Evolutionary conservation across 2,888 invertebrate genomes (phyloP).

Genomic region (Hipparchia semele): DNA sequence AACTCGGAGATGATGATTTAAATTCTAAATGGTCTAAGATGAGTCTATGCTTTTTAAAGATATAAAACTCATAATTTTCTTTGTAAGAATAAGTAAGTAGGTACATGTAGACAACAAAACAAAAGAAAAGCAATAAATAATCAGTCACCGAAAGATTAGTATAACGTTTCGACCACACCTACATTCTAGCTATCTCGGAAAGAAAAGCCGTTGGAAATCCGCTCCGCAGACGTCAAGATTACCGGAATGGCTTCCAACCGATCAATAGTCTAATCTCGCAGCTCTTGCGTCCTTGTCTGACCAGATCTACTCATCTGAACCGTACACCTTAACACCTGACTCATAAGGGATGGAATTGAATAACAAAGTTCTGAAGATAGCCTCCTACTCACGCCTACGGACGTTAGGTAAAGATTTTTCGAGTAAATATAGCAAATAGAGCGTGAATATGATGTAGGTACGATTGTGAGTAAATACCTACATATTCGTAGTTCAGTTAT

Average conservation of each 20-base stretch:
- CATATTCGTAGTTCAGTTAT: neutral
- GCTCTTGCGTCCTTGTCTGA: slow-evolving; percentile 73
- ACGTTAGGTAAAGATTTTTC: slow-evolving; percentile 32
- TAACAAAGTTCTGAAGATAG: slow-evolving; percentile 24
- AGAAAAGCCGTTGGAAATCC: slow-evolving; percentile 46
- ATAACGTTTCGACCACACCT: slow-evolving; percentile 29
- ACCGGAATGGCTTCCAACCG: slow-evolving; percentile 65
- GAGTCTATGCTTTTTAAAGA: no score
- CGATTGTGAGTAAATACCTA: neutral
- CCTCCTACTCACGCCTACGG: slow-evolving; percentile 34
- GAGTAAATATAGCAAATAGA: slow-evolving; percentile 20
- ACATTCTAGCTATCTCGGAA: slow-evolving; percentile 30
- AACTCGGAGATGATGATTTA: no score
- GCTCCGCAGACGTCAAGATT: slow-evolving; percentile 73
- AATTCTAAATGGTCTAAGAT: neutral
- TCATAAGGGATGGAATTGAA: slow-evolving; percentile 29
- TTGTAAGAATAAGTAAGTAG: neutral
- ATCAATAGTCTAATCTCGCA: slow-evolving; percentile 70
- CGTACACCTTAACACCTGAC: slow-evolving; percentile 53
- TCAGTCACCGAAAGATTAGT: neutral
- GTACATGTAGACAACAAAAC: slow-evolving; percentile 3
- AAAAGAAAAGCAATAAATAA: neutral
- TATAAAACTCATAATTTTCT: neutral
- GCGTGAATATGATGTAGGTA: slow-evolving; percentile 6
- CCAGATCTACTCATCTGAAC: slow-evolving; percentile 43